These are phyloP conservation scores for Chaetophractus vellerosus DNA, from an alignment of 2,797 vertebrate genomes.

Conservation along the genomic window DNA sequence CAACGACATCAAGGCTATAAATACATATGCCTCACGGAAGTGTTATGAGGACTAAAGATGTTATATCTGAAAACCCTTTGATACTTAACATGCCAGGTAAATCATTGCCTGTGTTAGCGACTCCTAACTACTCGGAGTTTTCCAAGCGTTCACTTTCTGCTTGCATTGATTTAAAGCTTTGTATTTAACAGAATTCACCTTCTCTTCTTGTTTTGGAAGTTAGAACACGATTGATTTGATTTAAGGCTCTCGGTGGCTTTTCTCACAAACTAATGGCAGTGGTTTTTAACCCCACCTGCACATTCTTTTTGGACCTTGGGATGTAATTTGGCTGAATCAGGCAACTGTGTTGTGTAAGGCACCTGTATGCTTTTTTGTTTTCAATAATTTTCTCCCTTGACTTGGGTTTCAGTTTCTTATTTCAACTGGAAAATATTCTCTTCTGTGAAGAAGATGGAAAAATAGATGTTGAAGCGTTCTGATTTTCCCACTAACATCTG, in stretches of 20 bases:
- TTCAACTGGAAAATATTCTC: constrained; percentile 44
- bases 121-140: background rate
- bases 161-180: background rate
- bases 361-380: constrained; percentile 17
- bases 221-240: background rate
- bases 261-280: background rate
- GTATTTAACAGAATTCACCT: background rate
- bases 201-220: background rate
- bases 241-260: background rate
- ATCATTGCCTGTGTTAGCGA: background rate
- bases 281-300: background rate
- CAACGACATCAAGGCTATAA: background rate
- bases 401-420: constrained; percentile 34
- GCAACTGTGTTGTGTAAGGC: background rate
- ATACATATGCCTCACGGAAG: background rate
- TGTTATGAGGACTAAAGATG: background rate
- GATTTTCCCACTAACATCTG: constrained; percentile 27
- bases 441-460: background rate
- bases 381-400: background rate
- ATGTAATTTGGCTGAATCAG: background rate
- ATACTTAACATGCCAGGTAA: background rate
- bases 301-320: background rate
- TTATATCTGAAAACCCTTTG: background rate
- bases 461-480: background rate
- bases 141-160: background rate